Evolutionary conservation across 2,797 vertebrate genomes (phyloP).

Genomic region (Tachyglossus aculeatus): DNA sequence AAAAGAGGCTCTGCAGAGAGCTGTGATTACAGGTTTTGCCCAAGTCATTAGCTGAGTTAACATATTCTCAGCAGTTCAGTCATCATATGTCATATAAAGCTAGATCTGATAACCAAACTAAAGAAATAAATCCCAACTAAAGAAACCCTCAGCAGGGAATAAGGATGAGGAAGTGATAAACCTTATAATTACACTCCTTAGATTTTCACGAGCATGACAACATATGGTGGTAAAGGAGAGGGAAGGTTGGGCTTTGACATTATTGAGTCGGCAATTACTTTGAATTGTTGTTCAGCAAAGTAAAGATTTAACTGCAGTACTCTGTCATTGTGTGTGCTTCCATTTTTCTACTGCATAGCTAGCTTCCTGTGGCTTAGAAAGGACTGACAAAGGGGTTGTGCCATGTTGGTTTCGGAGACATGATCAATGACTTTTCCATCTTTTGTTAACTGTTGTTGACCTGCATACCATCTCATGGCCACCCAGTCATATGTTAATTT

Average conservation of each 20-base stretch:
- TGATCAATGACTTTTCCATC: constrained; percentile 3
- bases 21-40: constrained; percentile 50
- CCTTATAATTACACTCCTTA: constrained; percentile 9
- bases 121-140: constrained; percentile 16
- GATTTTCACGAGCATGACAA: constrained; percentile 5
- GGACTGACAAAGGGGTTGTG: no score
- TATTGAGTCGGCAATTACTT: background rate
- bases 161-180: constrained; percentile 16
- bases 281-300: background rate
- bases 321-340: background rate
- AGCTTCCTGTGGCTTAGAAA: background rate
- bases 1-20: constrained; percentile 45
- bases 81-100: constrained; percentile 45
- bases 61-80: constrained; percentile 52
- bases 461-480: background rate
- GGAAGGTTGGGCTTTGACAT: background rate
- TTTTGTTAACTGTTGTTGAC: background rate
- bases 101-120: constrained; percentile 38
- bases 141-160: background rate
- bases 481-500: constrained; percentile 7
- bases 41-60: constrained; percentile 52
- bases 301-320: background rate
- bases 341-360: background rate
- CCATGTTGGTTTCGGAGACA: background rate
- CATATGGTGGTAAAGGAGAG: background rate